Conservation (phyloP, 1,140 invertebrate genomes). For the Eciton burchellii region DNA sequence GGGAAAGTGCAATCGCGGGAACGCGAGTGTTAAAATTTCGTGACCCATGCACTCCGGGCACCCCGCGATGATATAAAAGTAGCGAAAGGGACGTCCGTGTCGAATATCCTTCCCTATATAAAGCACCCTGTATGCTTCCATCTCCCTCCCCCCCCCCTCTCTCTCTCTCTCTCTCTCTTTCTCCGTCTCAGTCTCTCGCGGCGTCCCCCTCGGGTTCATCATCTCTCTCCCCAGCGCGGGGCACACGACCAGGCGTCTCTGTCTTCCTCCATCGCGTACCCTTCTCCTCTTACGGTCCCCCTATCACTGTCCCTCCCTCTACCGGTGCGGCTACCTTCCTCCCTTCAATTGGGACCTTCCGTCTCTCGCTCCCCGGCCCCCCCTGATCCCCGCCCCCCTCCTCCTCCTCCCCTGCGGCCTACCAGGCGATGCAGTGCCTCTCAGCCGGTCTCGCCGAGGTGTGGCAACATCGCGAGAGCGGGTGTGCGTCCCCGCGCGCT, state of each 20-base stretch:
- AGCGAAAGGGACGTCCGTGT: conserved; percentile 40
- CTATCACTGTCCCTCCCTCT: conserved; percentile 15
- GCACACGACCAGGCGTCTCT: conserved; percentile 20
- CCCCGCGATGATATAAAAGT: conserved; percentile 11
- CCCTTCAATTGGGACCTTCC: conserved; percentile 50
- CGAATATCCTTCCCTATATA: conserved; percentile 49
- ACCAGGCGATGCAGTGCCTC: conserved; percentile 68
- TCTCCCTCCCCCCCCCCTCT: conserved; percentile 19
- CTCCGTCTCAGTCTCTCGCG: too few relatives aligned
- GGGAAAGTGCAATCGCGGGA: neutral
- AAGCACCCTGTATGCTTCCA: conserved; percentile 12
- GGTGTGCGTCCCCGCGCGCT: conserved; percentile 80
- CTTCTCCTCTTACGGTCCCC: conserved; percentile 61
- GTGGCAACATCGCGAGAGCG: conserved; percentile 83
- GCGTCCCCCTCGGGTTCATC: neutral
- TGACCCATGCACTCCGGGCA: neutral
- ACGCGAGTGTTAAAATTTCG: conserved; percentile 9
- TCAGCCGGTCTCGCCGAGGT: conserved; percentile 77
- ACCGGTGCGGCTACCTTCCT: conserved; percentile 45
- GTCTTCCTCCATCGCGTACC: conserved; percentile 41
- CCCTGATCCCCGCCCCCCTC: neutral
- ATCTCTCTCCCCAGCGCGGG: neutral
- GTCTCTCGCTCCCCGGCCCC: conserved; percentile 13
- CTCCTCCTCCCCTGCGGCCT: conserved; percentile 37
- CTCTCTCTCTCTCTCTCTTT: neutral